Percentiles rank a stretch among this genome's conserved stretches.
phyloP scores from a whole-genome alignment of 1,140 invertebrate species.

The Drosophila miranda region DNA sequence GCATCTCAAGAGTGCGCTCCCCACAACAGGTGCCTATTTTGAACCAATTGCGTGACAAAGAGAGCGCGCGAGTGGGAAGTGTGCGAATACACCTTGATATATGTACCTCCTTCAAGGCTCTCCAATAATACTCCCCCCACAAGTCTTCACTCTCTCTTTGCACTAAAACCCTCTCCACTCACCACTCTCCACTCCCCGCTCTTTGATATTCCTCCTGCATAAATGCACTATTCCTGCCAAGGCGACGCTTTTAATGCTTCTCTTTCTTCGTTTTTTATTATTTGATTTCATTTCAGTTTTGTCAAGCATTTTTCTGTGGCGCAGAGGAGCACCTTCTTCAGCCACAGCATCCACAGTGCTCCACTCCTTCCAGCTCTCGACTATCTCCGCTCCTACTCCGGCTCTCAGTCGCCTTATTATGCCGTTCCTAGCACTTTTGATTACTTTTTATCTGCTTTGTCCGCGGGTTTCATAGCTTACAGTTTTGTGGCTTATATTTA shows the following conservation, averaged over 20 bases:
- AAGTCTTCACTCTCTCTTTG: neutral
- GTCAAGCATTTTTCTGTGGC: slow-evolving; percentile 49
- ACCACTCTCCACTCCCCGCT: neutral
- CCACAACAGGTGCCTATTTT: too few species aligned
- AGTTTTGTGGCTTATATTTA: slow-evolving; percentile 47
- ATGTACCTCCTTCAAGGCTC: too few species aligned
- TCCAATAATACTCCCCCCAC: too few species aligned
- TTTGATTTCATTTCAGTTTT: slow-evolving; percentile 77
- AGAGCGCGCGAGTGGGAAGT: too few species aligned
- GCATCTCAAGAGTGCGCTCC: too few species aligned
- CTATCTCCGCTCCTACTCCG: slow-evolving; percentile 16
- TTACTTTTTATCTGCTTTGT: slow-evolving; percentile 77
- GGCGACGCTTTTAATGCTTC: slow-evolving; percentile 54
- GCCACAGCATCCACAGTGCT: slow-evolving; percentile 8
- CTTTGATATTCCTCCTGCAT: slow-evolving; percentile 15
- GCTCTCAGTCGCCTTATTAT: slow-evolving; percentile 72
- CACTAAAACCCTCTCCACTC: neutral
- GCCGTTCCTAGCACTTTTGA: slow-evolving; percentile 81
- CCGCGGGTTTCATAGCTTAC: slow-evolving; percentile 59
- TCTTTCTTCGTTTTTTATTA: slow-evolving; percentile 45
- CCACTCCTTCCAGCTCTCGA: neutral
- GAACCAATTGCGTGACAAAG: too few species aligned
- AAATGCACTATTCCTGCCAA: slow-evolving; percentile 51
- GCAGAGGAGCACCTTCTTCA: slow-evolving; percentile 62
- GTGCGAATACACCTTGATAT: too few species aligned